Conservation (phyloP, 2,113 vertebrate species). For the Burhinus bistriatus region DNA sequence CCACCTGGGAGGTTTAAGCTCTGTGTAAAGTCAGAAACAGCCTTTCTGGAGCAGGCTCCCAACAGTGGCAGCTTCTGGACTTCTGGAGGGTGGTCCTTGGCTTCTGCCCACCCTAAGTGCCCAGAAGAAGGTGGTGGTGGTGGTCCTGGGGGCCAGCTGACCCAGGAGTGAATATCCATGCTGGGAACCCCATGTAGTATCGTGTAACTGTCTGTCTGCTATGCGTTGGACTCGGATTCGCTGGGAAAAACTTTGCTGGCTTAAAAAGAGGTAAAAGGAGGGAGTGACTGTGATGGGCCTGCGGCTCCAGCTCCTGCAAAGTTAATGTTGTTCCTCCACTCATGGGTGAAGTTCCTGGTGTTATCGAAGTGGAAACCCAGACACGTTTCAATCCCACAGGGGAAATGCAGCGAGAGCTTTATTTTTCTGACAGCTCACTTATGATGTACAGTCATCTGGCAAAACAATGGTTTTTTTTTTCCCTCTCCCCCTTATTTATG, state of each 20-base stretch:
- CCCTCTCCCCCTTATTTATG: background rate
- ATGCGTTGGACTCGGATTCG: background rate
- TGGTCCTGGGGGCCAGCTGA: background rate
- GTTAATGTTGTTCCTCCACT: background rate
- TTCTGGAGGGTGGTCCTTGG: accelerated
- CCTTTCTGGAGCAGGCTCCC: background rate
- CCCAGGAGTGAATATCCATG: accelerated
- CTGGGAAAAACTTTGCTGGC: background rate
- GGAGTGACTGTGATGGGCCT: background rate
- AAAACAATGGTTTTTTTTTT: background rate
- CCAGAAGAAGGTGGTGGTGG: background rate
- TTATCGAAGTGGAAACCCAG: background rate
- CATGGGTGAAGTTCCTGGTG: background rate
- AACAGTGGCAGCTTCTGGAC: background rate
- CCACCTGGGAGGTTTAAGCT: background rate
- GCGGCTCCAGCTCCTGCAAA: background rate
- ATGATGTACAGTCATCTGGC: background rate
- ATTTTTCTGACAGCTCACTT: background rate
- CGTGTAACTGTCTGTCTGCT: background rate
- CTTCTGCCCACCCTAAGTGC: background rate
- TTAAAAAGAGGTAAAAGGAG: background rate
- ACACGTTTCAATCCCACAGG: background rate
- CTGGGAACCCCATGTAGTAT: accelerated
- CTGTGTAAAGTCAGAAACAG: background rate
- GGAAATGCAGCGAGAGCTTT: background rate